These are phyloP conservation scores for Linnaemya vulpina DNA, from an alignment of 2,888 invertebrate species.

Conservation along the genomic window DNA sequence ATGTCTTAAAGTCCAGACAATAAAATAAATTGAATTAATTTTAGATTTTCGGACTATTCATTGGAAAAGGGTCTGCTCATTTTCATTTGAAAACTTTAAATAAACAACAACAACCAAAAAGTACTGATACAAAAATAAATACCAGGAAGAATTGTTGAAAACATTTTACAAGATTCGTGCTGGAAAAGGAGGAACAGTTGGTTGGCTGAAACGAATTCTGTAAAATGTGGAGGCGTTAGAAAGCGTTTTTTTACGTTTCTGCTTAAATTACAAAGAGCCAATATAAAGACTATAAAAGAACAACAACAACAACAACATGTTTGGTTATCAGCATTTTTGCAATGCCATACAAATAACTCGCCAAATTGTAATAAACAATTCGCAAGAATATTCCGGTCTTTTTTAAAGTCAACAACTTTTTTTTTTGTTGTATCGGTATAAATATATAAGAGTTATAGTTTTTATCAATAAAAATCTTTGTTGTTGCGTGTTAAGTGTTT, in stretches of 20 bases:
- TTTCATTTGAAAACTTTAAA: slow-evolving; percentile 36
- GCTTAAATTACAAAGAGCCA: slow-evolving; percentile 11
- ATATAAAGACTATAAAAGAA: background rate
- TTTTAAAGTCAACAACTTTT: no score
- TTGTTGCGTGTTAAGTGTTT: no score
- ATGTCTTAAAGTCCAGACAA: slow-evolving; percentile 50
- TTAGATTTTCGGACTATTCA: slow-evolving; percentile 38
- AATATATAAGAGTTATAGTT: no score
- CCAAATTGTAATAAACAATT: background rate
- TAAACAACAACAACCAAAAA: slow-evolving; percentile 27
- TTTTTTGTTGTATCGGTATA: no score
- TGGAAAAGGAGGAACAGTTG: slow-evolving; percentile 31
- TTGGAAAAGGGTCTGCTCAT: slow-evolving; percentile 24
- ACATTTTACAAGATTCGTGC: slow-evolving; percentile 13
- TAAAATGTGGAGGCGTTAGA: slow-evolving; percentile 57
- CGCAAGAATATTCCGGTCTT: no score
- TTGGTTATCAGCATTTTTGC: background rate
- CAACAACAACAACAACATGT: slow-evolving; percentile 13
- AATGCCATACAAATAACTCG: background rate
- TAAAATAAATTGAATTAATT: slow-evolving; percentile 67
- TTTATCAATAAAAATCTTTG: no score
- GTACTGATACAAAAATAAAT: background rate
- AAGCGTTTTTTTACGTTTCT: slow-evolving; percentile 36
- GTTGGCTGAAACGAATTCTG: slow-evolving; percentile 38
- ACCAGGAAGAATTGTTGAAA: slow-evolving; percentile 17